phyloP scores from a whole-genome alignment of 1,140 invertebrate species.

The Drosophila bipectinata region DNA sequence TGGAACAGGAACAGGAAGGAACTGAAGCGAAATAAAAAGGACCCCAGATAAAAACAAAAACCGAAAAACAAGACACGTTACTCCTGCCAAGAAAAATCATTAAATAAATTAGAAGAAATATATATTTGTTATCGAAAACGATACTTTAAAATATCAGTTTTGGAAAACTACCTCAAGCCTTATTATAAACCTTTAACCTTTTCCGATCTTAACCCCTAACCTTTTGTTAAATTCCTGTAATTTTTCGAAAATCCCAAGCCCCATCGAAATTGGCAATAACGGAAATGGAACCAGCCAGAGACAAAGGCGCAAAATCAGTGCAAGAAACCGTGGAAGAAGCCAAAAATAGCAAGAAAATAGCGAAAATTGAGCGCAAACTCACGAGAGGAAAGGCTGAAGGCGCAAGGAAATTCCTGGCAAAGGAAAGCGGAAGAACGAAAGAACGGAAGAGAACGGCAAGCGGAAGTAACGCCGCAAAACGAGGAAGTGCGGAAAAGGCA shows the following conservation, averaged over 20 bases:
- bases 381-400: slow-evolving; percentile 11
- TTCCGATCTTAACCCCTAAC: too few species aligned
- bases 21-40: slow-evolving; percentile 56
- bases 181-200: too few species aligned
- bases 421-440: slow-evolving; percentile 50
- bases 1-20: slow-evolving; percentile 35
- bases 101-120: background rate
- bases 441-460: slow-evolving; percentile 55
- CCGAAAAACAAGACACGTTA: slow-evolving; percentile 22
- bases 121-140: background rate
- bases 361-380: slow-evolving; percentile 79
- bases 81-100: background rate
- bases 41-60: slow-evolving; percentile 59
- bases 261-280: slow-evolving; percentile 53
- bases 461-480: slow-evolving; percentile 48
- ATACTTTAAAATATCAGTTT: background rate
- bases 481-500: slow-evolving; percentile 17
- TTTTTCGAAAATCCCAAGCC: slow-evolving; percentile 58
- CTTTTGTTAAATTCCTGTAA: too few species aligned
- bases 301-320: slow-evolving; percentile 71
- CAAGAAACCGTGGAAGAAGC: slow-evolving; percentile 59
- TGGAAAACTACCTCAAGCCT: too few species aligned
- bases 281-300: slow-evolving; percentile 37
- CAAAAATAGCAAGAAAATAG: slow-evolving; percentile 80
- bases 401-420: slow-evolving; percentile 34